Base-by-base conservation (phyloP, 1,140 invertebrate species). In the Brachionus plicatilis region DNA sequence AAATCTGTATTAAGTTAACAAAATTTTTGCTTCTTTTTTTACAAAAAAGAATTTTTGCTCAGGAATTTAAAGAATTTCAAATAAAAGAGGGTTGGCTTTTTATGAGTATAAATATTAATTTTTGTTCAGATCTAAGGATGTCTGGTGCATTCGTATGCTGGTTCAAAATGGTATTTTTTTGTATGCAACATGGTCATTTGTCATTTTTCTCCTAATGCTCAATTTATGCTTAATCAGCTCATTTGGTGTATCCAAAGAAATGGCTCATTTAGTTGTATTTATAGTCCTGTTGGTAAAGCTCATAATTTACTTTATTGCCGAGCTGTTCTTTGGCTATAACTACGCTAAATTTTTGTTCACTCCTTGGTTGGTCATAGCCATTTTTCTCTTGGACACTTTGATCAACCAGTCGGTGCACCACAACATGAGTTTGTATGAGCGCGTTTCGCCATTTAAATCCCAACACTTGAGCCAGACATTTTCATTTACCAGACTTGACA, bases 111-210 rank as follows among this genome's bases (percentile, higher is more conserved):
- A 72, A 68, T 47, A 47, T 33, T 68, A 29, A 68, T 68, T n/a
- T 72, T 65, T 56, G 17, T 41, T 20, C 7, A 80, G 76, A 68
- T 60, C 65, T 17, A 47, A 20, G 4, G 79, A 82, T 68, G 79
- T 65, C 12, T 82, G 79, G 79, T 82, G n/a, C 11, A 68, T 82
- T 14, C 50, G 79, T 14, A 65, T 82, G 53, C 27, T 82, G 24
- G 79, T 82, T 7, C 79, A 82, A 82, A 82, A 82, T 68, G 79
- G 79, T 14, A 29, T 82, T 45, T 60, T 68, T 47, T 20, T 65
- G 33, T 68, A 65, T 14, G 79, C 79, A 9, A 68, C 53, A 43
- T 82, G 79, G 79, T 41, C 79, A 29, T 82, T 82, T 68, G 53
- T 82, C 9, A 20, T 68, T 45, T 82, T 82, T 68, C 17, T 82